Percentiles rank a stretch among this genome's conserved stretches.
Conservation (phyloP, 2,888 invertebrate species). For the Artemia sinica region DNA sequence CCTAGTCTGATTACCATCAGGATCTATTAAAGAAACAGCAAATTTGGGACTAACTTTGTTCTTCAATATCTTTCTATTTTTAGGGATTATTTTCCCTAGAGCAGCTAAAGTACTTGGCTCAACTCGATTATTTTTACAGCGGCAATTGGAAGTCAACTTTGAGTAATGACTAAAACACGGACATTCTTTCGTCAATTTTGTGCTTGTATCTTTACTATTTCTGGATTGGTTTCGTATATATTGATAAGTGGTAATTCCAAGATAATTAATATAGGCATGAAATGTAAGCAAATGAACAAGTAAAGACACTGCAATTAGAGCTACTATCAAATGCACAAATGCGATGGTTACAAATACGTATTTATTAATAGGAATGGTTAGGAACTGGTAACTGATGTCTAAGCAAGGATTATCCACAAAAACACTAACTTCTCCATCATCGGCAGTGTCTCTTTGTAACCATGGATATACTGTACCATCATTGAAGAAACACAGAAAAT, state of each 20-base stretch:
- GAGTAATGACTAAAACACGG: slow-evolving; percentile 16
- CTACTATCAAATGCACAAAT: slow-evolving; percentile 41
- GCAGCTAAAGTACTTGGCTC: too few relatives aligned
- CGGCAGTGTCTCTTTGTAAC: neutral
- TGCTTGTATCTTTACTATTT: slow-evolving; percentile 15
- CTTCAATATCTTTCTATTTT: neutral
- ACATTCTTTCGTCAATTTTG: slow-evolving; percentile 14
- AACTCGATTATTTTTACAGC: too few relatives aligned
- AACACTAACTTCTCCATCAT: neutral
- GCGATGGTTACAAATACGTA: slow-evolving; percentile 56
- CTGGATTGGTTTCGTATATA: slow-evolving; percentile 43
- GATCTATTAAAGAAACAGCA: too few relatives aligned
- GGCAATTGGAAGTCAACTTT: neutral
- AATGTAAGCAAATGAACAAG: slow-evolving; percentile 69
- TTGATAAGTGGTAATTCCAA: slow-evolving; percentile 76
- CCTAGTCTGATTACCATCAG: too few relatives aligned
- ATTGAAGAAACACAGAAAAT: slow-evolving; percentile 40
- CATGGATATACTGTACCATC: neutral
- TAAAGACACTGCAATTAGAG: slow-evolving; percentile 56
- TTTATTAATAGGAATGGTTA: slow-evolving; percentile 34
- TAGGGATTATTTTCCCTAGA: neutral
- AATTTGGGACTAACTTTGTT: slow-evolving; percentile 14
- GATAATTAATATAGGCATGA: slow-evolving; percentile 64
- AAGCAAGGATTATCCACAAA: neutral
- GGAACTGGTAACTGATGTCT: slow-evolving; percentile 22